Conservation (phyloP, 2,113 vertebrate genomes). For the Rhodinocichla rosea region DNA sequence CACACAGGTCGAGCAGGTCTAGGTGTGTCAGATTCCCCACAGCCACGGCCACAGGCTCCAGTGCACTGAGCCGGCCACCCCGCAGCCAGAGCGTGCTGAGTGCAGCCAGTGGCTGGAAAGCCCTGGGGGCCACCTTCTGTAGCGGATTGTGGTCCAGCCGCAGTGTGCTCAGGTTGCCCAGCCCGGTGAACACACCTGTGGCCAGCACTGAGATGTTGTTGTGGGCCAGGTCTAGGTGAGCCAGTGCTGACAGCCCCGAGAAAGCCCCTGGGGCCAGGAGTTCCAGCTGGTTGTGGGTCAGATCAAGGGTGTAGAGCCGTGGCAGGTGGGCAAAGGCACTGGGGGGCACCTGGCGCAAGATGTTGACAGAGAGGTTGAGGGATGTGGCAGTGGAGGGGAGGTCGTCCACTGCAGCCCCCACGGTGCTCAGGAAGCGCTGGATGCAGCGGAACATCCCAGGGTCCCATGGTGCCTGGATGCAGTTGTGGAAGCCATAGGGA, state of each 20-base stretch:
- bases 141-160: slow-evolving; percentile 1
- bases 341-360: background rate
- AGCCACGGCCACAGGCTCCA: background rate
- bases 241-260: slow-evolving; percentile 44
- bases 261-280: slow-evolving; percentile 67
- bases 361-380: slow-evolving; percentile 53
- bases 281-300: slow-evolving; percentile 65
- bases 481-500: slow-evolving; percentile 78
- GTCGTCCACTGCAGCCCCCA: slow-evolving; percentile 39
- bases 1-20: background rate
- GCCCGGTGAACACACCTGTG: background rate
- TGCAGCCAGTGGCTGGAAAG: background rate
- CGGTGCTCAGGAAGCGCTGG: background rate
- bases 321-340: slow-evolving; percentile 32
- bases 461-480: slow-evolving; percentile 50
- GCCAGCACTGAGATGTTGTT: slow-evolving; percentile 56
- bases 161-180: slow-evolving; percentile 50
- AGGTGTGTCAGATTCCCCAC: background rate
- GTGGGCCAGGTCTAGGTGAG: slow-evolving; percentile 67
- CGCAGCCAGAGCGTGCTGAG: background rate
- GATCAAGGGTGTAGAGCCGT: background rate
- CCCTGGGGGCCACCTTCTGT: background rate
- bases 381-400: slow-evolving; percentile 43
- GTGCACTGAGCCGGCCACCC: background rate
- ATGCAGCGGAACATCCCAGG: slow-evolving; percentile 62